Conservation (phyloP, 2,888 invertebrate genomes). For the Latrodectus hesperus region DNA sequence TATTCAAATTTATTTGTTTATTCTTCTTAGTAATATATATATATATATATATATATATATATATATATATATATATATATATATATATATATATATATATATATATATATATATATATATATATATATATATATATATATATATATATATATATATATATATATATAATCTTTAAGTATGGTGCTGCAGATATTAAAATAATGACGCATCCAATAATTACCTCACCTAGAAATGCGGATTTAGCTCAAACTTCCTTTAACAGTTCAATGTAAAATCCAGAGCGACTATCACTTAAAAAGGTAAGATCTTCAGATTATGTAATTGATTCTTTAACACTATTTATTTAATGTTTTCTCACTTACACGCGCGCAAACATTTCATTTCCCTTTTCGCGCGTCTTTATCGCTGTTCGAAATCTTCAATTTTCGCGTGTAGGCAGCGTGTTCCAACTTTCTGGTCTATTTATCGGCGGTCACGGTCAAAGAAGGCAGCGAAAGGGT, state of each 20-base stretch:
- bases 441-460: conserved; percentile 41
- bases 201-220: too few relatives aligned
- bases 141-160: too few relatives aligned
- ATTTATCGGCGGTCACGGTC: conserved; percentile 59
- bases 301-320: background rate
- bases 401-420: conserved; percentile 33
- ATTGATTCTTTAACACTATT: conserved; percentile 29
- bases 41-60: conserved; percentile 17
- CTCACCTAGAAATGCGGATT: too few relatives aligned
- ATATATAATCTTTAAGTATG: too few relatives aligned
- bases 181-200: too few relatives aligned
- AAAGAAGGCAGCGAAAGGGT: conserved; percentile 38
- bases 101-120: too few relatives aligned
- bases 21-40: too few relatives aligned
- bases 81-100: conserved; percentile 16
- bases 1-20: too few relatives aligned
- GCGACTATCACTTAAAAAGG: background rate
- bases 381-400: conserved; percentile 8
- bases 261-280: too few relatives aligned
- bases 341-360: conserved; percentile 21
- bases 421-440: conserved; percentile 30
- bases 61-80: conserved; percentile 35
- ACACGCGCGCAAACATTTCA: background rate
- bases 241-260: too few relatives aligned
- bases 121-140: too few relatives aligned